phyloP scores from a whole-genome alignment of 1,140 invertebrate genomes.

The Dreissena polymorpha region DNA sequence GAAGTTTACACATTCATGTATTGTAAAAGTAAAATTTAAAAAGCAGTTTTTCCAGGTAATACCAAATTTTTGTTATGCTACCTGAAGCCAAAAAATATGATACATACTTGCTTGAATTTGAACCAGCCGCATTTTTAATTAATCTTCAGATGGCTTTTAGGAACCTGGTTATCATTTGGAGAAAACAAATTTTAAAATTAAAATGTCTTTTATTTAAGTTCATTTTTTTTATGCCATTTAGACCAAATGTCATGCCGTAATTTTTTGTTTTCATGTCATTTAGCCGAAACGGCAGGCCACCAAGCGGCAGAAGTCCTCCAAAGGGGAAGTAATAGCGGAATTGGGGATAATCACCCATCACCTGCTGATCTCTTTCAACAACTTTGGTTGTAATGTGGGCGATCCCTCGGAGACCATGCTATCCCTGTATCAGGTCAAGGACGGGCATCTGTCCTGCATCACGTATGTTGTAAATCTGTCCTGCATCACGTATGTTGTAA shows the following conservation, averaged over 20 bases:
- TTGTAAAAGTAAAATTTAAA: no score
- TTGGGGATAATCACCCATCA: conserved; percentile 29
- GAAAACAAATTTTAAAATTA: no score
- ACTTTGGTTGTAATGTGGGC: conserved; percentile 79
- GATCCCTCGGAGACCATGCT: conserved; percentile 93
- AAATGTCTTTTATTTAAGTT: no score
- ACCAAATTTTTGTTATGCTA: no score
- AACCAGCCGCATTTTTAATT: no score
- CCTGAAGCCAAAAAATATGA: no score
- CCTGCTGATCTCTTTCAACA: conserved; percentile 61
- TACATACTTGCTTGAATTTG: no score
- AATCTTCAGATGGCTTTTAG: no score
- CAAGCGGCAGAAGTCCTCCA: background rate
- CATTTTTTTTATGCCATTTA: background rate
- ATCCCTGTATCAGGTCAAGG: conserved; percentile 90
- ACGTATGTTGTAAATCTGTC: conserved; percentile 80
- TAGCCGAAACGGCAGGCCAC: background rate
- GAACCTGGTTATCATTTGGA: no score
- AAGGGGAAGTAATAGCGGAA: conserved; percentile 14
- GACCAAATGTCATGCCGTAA: background rate
- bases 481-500: no score
- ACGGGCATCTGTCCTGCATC: conserved; percentile 80
- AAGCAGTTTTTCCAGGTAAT: no score
- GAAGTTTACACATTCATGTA: no score
- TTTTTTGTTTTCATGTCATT: background rate